These are phyloP conservation scores for Clarias platycephalus DNA, from an alignment of 2,797 vertebrate genomes.

Conservation along the genomic window DNA sequence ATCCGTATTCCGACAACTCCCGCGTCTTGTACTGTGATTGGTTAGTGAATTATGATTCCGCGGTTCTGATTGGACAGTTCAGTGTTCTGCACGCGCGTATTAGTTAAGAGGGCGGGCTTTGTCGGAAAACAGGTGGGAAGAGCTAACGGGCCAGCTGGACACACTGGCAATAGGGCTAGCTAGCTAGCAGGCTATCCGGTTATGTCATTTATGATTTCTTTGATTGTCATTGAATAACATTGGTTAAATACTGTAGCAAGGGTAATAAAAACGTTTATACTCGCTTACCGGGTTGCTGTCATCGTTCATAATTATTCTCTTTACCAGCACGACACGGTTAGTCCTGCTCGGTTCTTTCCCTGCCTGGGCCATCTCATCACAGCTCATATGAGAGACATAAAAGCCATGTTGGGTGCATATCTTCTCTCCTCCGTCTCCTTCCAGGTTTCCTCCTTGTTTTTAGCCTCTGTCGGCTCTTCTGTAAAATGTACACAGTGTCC, in stretches of 20 bases:
- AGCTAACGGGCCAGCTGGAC: not conserved
- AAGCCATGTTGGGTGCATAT: slow-evolving; percentile 74
- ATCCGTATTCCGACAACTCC: slow-evolving; percentile 14
- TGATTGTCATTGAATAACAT: not conserved
- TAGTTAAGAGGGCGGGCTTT: not conserved
- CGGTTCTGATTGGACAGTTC: not conserved
- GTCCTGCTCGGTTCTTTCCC: slow-evolving; percentile 58
- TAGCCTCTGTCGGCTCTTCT: slow-evolving; percentile 51
- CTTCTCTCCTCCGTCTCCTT: slow-evolving; percentile 70
- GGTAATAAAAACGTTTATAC: not conserved
- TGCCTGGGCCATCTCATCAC: slow-evolving; percentile 67
- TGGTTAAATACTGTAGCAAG: not conserved
- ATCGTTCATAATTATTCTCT: slow-evolving; percentile 76
- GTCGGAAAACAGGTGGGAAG: slow-evolving; percentile 15
- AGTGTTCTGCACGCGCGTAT: not conserved
- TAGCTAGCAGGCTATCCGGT: not conserved
- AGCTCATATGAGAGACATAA: slow-evolving; percentile 67
- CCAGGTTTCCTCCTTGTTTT: slow-evolving; percentile 68
- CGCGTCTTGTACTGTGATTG: not conserved
- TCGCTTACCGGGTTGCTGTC: slow-evolving; percentile 68
- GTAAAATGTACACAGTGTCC: not conserved
- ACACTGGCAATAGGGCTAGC: not conserved
- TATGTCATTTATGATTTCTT: not conserved
- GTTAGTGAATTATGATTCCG: not conserved
- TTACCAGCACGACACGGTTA: slow-evolving; percentile 74